phyloP scores from a whole-genome alignment of 2,113 vertebrate genomes.

The Equus quagga region DNA sequence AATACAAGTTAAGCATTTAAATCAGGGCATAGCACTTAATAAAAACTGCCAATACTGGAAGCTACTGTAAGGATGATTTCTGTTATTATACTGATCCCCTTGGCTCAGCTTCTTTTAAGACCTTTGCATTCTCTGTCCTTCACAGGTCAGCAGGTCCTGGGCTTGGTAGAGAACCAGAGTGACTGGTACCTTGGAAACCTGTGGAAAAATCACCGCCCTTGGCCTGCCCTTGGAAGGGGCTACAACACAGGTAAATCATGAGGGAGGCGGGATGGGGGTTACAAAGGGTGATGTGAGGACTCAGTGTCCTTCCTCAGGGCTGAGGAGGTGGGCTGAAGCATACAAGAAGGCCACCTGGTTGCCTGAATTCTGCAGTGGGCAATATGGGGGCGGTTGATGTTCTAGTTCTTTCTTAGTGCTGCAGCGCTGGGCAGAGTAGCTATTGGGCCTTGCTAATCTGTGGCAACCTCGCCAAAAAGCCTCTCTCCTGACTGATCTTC shows the following conservation, averaged over 20 bases:
- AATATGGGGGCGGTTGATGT: rapidly evolving
- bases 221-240: conserved; percentile 97
- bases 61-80: rapidly evolving
- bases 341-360: background rate
- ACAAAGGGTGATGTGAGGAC: background rate
- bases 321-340: background rate
- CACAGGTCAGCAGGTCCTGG: conserved; percentile 97
- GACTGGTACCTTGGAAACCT: conserved; percentile 99
- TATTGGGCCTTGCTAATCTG: rapidly evolving
- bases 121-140: conserved; percentile 74
- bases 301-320: rapidly evolving
- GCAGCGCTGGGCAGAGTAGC: rapidly evolving
- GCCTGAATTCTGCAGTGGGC: background rate
- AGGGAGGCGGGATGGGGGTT: rapidly evolving
- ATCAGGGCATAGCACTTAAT: background rate
- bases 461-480: background rate
- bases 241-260: conserved; percentile 95
- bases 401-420: background rate
- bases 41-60: background rate
- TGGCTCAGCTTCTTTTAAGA: background rate
- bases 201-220: conserved; percentile 99
- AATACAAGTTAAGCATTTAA: background rate
- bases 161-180: conserved; percentile 98
- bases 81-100: rapidly evolving
- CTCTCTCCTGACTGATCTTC: background rate